Base-by-base conservation (phyloP, 2,797 vertebrate genomes). In the Crypturellus tataupa region DNA sequence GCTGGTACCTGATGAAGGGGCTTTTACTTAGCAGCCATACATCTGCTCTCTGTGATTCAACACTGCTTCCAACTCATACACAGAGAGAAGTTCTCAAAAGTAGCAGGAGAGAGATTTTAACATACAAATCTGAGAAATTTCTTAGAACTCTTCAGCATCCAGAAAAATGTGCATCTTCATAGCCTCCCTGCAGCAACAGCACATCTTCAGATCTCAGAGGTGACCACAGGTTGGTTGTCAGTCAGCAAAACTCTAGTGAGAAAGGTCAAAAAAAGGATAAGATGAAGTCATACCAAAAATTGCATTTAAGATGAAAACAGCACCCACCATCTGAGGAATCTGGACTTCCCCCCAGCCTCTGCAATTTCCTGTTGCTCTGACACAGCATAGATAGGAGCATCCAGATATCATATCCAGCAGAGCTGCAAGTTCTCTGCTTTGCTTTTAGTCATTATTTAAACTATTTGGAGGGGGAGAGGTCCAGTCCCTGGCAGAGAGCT, bases 1-100 rank as follows among this genome's bases (percentile, higher is more conserved):
- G 27, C 49, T 63, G 0, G 1, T 21, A 40, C 27, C 63, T 0
- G 0, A 44, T 9, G 15, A 62, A 10, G 24, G 10, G 10, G 56
- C 18, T 87, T 51, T 42, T 46, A 31, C 7, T 39, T 31, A 3
- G 31, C n/a, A 76, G 55, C 16, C 25, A 27, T 20, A 11, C 39
- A 15, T 15, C 15, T 8, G 6, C 40, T 39, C 29, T 53, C 60
- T 65, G 47, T 65, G 47, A 51, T 20, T 63, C 67, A 70, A 79
- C 58, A n/a, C n/a, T 24, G 17, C 56, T 85, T 85, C 51, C 87
- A n/a, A 29, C 39, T 12, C 18, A 11, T 12, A 11, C 11, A 25
- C 3, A 19, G 9, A 2, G 17, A 39, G n/a, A 15, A 73, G 18
- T 35, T 33, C 78, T 65, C 51, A n/a, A 62, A 89, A 70, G 12